These are phyloP conservation scores for Hydrocynus forskahlii DNA, from an alignment of 2,797 vertebrate species.

Conservation along the genomic window DNA sequence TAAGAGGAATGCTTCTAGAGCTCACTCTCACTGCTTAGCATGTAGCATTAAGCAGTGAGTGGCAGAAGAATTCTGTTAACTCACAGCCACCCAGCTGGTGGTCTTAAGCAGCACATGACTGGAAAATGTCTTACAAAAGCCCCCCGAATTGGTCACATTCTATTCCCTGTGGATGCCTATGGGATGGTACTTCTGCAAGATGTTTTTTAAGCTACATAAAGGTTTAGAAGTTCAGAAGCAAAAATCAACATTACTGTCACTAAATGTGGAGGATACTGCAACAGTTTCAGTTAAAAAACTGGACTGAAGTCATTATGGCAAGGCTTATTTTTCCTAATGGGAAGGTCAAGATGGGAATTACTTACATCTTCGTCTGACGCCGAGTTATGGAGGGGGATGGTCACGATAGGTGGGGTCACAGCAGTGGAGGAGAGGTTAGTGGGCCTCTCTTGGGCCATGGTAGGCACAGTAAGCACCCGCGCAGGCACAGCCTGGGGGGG, in stretches of 20 bases:
- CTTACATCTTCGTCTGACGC: constrained; percentile 88
- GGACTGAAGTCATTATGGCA: background rate
- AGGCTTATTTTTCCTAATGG: background rate
- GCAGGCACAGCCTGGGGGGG: constrained; percentile 76
- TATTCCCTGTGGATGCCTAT: background rate
- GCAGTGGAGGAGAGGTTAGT: constrained; percentile 58
- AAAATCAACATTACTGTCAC: background rate
- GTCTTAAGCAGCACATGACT: background rate
- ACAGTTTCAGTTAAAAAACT: background rate
- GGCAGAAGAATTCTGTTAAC: background rate
- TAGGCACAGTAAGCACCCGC: constrained; percentile 75
- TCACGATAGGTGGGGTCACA: constrained; percentile 60
- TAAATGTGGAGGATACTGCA: background rate
- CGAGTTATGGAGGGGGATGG: constrained; percentile 62
- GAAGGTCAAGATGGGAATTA: constrained; percentile 52
- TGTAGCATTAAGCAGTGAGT: background rate
- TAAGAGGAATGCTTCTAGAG: background rate
- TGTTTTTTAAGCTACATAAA: background rate
- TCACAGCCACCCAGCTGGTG: constrained; percentile 1
- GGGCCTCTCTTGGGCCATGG: constrained; percentile 72
- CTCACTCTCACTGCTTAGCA: background rate
- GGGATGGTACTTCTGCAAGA: background rate
- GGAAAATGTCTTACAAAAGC: background rate
- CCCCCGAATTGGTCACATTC: background rate
- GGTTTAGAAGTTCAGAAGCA: too few relatives aligned